Evolutionary conservation across 1,140 invertebrate genomes (phyloP).

Genomic region (Probaryconus sp.): DNA sequence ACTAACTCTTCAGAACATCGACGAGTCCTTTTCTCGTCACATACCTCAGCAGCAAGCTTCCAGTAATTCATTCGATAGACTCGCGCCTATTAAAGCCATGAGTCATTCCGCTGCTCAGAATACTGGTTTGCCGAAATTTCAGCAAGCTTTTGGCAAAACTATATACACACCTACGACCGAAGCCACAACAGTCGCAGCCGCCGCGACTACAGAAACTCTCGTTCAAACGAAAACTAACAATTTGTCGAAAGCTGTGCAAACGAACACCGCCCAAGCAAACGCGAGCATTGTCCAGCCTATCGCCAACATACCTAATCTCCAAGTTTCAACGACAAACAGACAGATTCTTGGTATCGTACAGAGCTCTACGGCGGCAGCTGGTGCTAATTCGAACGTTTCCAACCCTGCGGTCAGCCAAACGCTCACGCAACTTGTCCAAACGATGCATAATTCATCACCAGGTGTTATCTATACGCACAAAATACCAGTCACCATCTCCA

Average conservation of each 20-base stretch:
- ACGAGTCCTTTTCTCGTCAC: slow-evolving; percentile 61
- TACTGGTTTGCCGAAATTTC: slow-evolving; percentile 85
- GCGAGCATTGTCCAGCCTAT: slow-evolving; percentile 69
- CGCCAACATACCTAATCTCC: slow-evolving; percentile 71
- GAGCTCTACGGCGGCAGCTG: slow-evolving; percentile 56
- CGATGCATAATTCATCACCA: slow-evolving; percentile 70
- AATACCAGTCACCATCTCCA: slow-evolving; percentile 73
- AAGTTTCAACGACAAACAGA: slow-evolving; percentile 64
- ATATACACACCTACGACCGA: slow-evolving; percentile 74
- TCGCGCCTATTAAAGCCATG: slow-evolving; percentile 58
- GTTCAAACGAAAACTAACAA: slow-evolving; percentile 67
- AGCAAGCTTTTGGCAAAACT: slow-evolving; percentile 87
- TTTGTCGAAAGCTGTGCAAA: slow-evolving; percentile 74
- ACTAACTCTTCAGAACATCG: slow-evolving; percentile 70
- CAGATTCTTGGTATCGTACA: slow-evolving; percentile 74
- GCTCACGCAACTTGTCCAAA: slow-evolving; percentile 72
- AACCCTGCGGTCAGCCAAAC: slow-evolving; percentile 67
- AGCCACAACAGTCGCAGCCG: slow-evolving; percentile 62
- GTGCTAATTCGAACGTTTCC: slow-evolving; percentile 57
- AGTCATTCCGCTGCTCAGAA: slow-evolving; percentile 73
- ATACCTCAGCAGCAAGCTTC: slow-evolving; percentile 44
- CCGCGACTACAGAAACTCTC: slow-evolving; percentile 62
- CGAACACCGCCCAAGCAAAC: slow-evolving; percentile 63
- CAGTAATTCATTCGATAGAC: slow-evolving; percentile 65
- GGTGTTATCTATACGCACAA: slow-evolving; percentile 77